Conservation (phyloP, 2,113 vertebrate genomes). For the Barnardius zonarius region DNA sequence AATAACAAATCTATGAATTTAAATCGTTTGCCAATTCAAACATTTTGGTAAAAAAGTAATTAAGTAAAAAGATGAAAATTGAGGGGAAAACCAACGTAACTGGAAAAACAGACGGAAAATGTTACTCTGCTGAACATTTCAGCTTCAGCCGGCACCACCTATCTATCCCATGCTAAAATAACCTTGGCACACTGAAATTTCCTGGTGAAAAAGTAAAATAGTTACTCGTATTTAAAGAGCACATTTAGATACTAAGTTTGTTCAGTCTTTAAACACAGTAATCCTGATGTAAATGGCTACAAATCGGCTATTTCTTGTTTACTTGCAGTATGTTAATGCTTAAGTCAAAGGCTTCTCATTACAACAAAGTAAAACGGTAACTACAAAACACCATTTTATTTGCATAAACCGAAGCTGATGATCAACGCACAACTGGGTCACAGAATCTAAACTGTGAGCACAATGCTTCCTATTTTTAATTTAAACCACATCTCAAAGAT, state of each 20-base stretch:
- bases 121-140: neutral
- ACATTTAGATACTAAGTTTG: neutral
- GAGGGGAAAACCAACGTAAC: neutral
- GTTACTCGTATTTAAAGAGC: neutral
- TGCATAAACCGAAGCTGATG: neutral
- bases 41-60: neutral
- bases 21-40: neutral
- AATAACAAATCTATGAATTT: neutral
- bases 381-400: neutral
- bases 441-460: neutral
- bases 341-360: neutral
- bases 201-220: constrained; percentile 12
- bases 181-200: constrained; percentile 40
- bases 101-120: constrained; percentile 13
- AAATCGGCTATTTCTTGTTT: neutral
- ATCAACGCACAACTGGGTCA: neutral
- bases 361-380: neutral
- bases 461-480: neutral
- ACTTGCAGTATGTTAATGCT: neutral
- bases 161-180: constrained; percentile 3
- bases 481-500: neutral
- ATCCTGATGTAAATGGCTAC: neutral
- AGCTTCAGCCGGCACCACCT: neutral
- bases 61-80: neutral
- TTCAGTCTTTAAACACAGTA: neutral